Conservation (phyloP, 2,113 vertebrate genomes). For the Calonectris borealis region DNA sequence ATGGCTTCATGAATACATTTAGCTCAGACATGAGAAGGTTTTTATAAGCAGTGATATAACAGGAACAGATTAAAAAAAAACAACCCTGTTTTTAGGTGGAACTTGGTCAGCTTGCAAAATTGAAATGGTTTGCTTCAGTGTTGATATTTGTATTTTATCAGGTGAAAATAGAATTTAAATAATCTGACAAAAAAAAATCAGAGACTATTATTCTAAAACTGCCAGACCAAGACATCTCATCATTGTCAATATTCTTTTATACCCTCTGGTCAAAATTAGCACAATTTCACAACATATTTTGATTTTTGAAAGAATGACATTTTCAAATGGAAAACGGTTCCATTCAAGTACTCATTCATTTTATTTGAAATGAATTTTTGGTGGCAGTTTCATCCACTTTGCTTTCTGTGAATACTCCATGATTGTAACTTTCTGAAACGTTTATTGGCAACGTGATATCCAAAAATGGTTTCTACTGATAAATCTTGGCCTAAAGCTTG, state of each 20-base stretch:
- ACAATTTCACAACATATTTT: neutral
- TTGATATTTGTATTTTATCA: neutral
- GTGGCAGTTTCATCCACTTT: neutral
- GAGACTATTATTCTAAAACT: neutral
- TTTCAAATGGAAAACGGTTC: neutral
- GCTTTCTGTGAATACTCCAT: neutral
- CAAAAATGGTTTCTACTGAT: neutral
- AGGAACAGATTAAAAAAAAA: neutral
- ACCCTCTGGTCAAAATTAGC: neutral
- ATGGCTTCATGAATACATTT: conserved; percentile 38
- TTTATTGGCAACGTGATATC: neutral
- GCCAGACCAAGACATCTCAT: neutral
- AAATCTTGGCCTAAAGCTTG: conserved; percentile 11
- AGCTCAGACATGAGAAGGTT: neutral
- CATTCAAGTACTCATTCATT: neutral
- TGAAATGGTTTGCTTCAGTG: neutral
- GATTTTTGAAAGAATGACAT: neutral
- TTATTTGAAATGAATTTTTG: neutral
- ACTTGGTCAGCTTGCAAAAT: neutral
- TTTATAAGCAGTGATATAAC: conserved; percentile 29
- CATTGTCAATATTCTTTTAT: neutral
- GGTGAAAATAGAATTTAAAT: neutral
- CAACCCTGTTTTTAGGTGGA: neutral
- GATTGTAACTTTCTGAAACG: neutral
- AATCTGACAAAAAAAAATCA: neutral